Evolutionary conservation across 2,888 invertebrate genomes (phyloP), one percentile per base, ranked within the genome.

Genomic region (Ephialtes manifestator): DNA sequence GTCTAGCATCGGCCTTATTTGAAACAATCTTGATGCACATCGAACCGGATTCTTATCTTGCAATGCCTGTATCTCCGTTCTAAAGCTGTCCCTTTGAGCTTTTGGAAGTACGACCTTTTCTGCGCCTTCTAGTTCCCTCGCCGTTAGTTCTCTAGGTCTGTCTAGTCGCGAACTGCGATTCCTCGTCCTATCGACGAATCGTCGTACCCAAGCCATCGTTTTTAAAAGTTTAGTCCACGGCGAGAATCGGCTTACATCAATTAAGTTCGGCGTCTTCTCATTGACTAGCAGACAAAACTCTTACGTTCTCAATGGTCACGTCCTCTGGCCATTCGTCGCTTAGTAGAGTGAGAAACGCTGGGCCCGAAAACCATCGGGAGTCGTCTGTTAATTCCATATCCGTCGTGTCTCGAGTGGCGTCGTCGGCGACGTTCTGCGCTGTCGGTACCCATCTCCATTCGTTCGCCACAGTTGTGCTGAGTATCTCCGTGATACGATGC

Each of bases 191-290:
- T 7, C 13, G 51, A 51, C 13, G 11, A 51, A 51, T 51, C 51
- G 51, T 51, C 4, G 11, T 51, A 51, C 11, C 51, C 51, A 51
- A n/a, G 51, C 51, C 51, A 51, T 51, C 4, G 51, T n/a, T n/a
- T 51, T 51, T n/a, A 13, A 2, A 51, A 51, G 51, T n/a, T 10
- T 51, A n/a, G 3, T n/a, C 72, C 70, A 70, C 55, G 76, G 24
- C 55, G 76, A 55, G 39, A 51, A 74, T 51, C 67, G 7, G 67
- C 46, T 86, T 71, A n/a, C n/a, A n/a, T n/a, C n/a, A n/a, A n/a
- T n/a, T n/a, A n/a, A n/a, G n/a, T n/a, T n/a, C n/a, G n/a, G n/a
- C n/a, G n/a, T n/a, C n/a, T n/a, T n/a, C n/a, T n/a, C n/a, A n/a
- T n/a, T n/a, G n/a, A n/a, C n/a, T n/a, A n/a, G n/a, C n/a, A n/a